Evolutionary conservation across 2,797 vertebrate genomes (phyloP).

Genomic region (Alca torda): DNA sequence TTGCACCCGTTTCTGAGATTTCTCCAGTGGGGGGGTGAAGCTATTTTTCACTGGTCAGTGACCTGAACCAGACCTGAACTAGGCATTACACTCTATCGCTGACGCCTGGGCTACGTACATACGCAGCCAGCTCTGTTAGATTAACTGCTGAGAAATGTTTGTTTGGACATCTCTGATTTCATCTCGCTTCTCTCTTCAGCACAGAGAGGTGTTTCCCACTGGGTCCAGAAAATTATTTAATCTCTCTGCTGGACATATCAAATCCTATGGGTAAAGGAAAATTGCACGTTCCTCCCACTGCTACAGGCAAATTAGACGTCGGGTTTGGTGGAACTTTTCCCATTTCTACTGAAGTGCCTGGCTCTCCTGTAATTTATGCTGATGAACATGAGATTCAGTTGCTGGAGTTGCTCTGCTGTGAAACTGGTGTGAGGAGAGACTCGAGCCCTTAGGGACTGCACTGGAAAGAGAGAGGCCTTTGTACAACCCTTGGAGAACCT

Average conservation of each 20-base stretch:
- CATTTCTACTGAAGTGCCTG: neutral
- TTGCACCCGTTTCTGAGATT: neutral
- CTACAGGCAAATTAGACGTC: neutral
- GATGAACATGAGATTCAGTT: neutral
- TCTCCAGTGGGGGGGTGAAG: neutral
- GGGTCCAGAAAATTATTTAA: slow-evolving; percentile 10
- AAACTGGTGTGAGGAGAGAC: slow-evolving; percentile 2
- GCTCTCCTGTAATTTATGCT: neutral
- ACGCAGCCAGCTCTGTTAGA: neutral
- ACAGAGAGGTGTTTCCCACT: neutral
- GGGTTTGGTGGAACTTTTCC: neutral
- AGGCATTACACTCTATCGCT: neutral
- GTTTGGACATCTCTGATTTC: slow-evolving; percentile 11
- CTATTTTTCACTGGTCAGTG: neutral
- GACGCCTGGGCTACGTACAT: neutral
- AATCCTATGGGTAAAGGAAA: neutral
- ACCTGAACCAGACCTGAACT: neutral
- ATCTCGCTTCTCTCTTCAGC: neutral
- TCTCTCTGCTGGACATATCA: slow-evolving; percentile 11
- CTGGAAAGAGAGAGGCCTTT: neutral
- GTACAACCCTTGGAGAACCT: neutral
- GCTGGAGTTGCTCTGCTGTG: neutral
- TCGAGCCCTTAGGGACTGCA: neutral
- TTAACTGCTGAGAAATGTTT: slow-evolving; percentile 17
- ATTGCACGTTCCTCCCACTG: neutral